These are phyloP conservation scores for Nomada flava DNA, from an alignment of 2,888 invertebrate species.

Conservation along the genomic window DNA sequence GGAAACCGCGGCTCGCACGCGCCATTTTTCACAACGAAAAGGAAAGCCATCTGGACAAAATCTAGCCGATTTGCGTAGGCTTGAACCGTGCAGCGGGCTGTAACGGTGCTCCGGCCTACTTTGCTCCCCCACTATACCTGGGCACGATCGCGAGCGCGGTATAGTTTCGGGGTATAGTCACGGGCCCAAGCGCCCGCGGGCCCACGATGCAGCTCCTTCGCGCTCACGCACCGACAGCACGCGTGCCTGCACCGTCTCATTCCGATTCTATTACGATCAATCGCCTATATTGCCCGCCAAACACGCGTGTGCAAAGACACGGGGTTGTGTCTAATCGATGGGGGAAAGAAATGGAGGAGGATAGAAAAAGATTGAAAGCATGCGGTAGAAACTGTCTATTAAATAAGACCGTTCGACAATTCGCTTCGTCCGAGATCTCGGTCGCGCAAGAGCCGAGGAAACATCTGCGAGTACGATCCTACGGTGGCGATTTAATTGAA, in stretches of 20 bases:
- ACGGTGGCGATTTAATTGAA: too few relatives aligned
- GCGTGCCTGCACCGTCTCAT: slow-evolving; percentile 10
- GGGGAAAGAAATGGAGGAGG: neutral
- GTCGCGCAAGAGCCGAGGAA: neutral
- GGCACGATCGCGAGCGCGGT: slow-evolving; percentile 66
- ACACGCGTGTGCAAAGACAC: too few relatives aligned
- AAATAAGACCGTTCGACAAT: too few relatives aligned
- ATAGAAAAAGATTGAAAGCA: neutral
- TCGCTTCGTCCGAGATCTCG: too few relatives aligned
- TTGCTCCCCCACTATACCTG: slow-evolving; percentile 71
- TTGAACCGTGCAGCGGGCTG: slow-evolving; percentile 78
- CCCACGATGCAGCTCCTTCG: slow-evolving; percentile 36
- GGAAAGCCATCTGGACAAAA: slow-evolving; percentile 83
- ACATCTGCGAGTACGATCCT: neutral
- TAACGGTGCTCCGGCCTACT: slow-evolving; percentile 84
- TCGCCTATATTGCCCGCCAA: neutral
- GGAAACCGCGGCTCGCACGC: slow-evolving; percentile 80
- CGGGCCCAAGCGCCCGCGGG: slow-evolving; percentile 53
- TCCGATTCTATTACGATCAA: neutral
- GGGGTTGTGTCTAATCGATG: too few relatives aligned
- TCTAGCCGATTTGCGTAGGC: slow-evolving; percentile 73
- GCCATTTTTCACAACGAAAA: slow-evolving; percentile 84
- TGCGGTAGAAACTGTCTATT: too few relatives aligned
- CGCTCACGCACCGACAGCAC: slow-evolving; percentile 10
- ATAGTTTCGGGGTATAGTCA: slow-evolving; percentile 73